Base-by-base conservation (phyloP, 2,113 vertebrate species). In the Oriolus oriolus region DNA sequence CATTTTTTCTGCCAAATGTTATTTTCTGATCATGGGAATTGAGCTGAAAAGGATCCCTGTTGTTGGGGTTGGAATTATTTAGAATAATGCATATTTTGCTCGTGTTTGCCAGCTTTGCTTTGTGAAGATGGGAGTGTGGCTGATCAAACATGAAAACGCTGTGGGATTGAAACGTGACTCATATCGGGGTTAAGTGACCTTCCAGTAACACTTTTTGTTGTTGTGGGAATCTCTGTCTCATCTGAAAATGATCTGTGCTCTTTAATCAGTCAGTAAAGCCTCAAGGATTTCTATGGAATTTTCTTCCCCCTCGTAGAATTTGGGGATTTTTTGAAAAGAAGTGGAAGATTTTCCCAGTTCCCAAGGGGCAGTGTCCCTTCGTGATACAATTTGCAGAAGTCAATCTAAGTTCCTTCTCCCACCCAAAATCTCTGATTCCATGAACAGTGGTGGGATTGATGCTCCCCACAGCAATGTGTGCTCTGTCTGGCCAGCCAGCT, bases 161-260 rank as follows among this genome's bases (percentile, higher is more conserved):
- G 2, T n/a, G 33, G 47, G 23, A 33, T n/a, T 61, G 68, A 37
- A 73, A 52, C 0, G 0, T 69, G 53, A 2, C 44, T 76, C 35
- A 0, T 4, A 2, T 3, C 44, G 18, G 71, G 78, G 18, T 35
- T 26, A 45, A 45, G 39, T 66, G 57, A 50, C 47, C 17, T 66
- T 68, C 23, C 56, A 47, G 1, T 31, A 33, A 19, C 18, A 1
- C 6, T 60, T 86, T n/a, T 60, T 24, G 17, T 65, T 86, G 20
- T 16, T 33, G 1, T 8, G 37, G 19, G 13, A 57, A 65, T 81
- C 33, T 54, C 49, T 59, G 45, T 56, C 94, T 54, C 47, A 10
- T 14, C 68, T 60, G 87, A 68, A 83, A 75, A 33, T 30, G 10
- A 7, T 84, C 74, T 65, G 1, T 30, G 74, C 45, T 10, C 49